Percentiles rank a stretch among this genome's conserved stretches.
These are phyloP conservation scores for Apotomis capreana DNA, from an alignment of 2,888 invertebrate genomes.

Conservation along the genomic window DNA sequence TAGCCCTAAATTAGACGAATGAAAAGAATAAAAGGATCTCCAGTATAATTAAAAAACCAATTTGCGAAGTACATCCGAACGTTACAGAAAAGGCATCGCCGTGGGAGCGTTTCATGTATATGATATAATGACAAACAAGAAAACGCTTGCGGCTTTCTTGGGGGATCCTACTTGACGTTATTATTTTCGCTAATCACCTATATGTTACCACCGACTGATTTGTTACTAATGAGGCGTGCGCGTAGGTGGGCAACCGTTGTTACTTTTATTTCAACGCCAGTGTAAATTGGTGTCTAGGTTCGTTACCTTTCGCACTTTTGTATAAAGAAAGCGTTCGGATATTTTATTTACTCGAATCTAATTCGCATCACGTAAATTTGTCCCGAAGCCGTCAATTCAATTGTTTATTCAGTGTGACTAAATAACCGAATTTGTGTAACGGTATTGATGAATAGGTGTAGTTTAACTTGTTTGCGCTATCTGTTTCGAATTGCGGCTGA, in stretches of 20 bases:
- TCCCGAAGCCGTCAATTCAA: conserved; percentile 33
- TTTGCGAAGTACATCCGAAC: conserved; percentile 56
- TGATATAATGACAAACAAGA: conserved; percentile 46
- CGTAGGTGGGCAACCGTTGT: conserved; percentile 24
- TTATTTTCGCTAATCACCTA: conserved; percentile 39
- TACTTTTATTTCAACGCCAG: conserved; percentile 2
- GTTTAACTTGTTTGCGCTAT: conserved; percentile 33
- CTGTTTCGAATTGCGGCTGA: conserved; percentile 56
- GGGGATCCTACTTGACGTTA: conserved; percentile 32
- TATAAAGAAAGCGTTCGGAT: conserved; percentile 19
- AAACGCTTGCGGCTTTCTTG: conserved; percentile 34
- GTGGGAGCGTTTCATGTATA: conserved; percentile 43
- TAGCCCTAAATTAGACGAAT: conserved; percentile 64
- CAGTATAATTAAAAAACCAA: conserved; percentile 72
- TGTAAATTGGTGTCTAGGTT: conserved; percentile 6
- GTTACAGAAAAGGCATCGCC: conserved; percentile 50
- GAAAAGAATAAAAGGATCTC: conserved; percentile 61
- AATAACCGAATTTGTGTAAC: conserved; percentile 32
- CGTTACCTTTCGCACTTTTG: neutral
- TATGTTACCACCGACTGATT: conserved; percentile 32
- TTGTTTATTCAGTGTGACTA: conserved; percentile 31
- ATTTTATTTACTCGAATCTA: conserved; percentile 35
- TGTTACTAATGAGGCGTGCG: conserved; percentile 29
- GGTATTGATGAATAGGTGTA: conserved; percentile 26
- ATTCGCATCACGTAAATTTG: conserved; percentile 25